phyloP scores from a whole-genome alignment of 1,140 invertebrate genomes.

The Drosophila repletoides region DNA sequence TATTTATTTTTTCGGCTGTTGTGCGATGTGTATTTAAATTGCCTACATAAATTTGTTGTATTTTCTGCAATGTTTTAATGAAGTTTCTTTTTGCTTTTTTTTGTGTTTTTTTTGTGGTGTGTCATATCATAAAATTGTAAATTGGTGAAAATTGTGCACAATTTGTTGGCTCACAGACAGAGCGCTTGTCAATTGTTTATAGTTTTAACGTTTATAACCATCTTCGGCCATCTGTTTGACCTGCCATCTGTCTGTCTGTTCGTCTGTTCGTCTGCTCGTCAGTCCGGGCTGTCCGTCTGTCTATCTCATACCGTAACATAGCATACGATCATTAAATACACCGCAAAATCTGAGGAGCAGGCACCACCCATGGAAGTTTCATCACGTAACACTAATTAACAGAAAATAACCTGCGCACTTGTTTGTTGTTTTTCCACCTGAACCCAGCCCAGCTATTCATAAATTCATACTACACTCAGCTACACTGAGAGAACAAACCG shows the following conservation, averaged over 20 bases:
- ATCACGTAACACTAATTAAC: slow-evolving; percentile 78
- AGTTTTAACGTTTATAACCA: slow-evolving; percentile 32
- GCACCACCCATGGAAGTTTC: slow-evolving; percentile 70
- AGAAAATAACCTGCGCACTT: slow-evolving; percentile 76
- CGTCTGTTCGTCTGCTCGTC: slow-evolving; percentile 3
- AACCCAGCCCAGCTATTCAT: slow-evolving; percentile 4
- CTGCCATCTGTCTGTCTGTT: background rate
- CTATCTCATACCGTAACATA: slow-evolving; percentile 1
- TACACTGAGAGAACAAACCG: no score
- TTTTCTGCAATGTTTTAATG: slow-evolving; percentile 70
- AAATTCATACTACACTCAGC: slow-evolving; percentile 6
- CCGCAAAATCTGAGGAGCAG: slow-evolving; percentile 31
- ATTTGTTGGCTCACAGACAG: slow-evolving; percentile 55
- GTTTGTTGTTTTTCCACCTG: slow-evolving; percentile 41
- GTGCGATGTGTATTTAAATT: slow-evolving; percentile 70
- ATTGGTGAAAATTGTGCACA: slow-evolving; percentile 77
- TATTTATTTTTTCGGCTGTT: slow-evolving; percentile 57
- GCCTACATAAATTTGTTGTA: slow-evolving; percentile 65
- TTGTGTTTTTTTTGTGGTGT: slow-evolving; percentile 17
- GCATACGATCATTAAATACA: slow-evolving; percentile 33
- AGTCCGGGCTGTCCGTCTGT: background rate
- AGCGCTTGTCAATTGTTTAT: slow-evolving; percentile 44
- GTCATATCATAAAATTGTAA: slow-evolving; percentile 71
- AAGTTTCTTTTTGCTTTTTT: slow-evolving; percentile 45
- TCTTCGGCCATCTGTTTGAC: slow-evolving; percentile 17